Percentiles rank a stretch among this genome's conserved stretches.
Conservation (phyloP, 1,140 invertebrate genomes). For the Cataglyphis hispanica region DNA sequence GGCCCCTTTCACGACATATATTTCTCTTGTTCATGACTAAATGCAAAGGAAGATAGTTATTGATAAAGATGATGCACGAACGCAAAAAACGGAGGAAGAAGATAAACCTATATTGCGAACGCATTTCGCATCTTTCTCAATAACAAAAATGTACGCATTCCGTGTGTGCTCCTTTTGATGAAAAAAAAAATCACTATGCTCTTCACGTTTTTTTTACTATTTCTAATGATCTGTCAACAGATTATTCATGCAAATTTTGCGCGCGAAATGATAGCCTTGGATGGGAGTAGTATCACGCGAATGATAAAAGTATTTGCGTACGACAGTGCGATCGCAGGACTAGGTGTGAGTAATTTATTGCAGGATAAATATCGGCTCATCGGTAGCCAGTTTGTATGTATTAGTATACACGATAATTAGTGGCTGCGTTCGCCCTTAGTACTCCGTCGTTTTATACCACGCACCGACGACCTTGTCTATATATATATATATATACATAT, state of each 20-base stretch:
- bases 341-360: constrained; percentile 41
- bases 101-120: constrained; percentile 27
- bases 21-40: constrained; percentile 28
- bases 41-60: constrained; percentile 63
- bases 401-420: constrained; percentile 66
- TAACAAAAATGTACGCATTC: constrained; percentile 26
- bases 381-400: constrained; percentile 45
- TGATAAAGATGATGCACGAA: constrained; percentile 55
- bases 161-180: not conserved
- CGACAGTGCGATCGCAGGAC: not conserved
- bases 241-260: not conserved
- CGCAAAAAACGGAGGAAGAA: constrained; percentile 40
- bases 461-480: constrained; percentile 7
- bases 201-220: constrained; percentile 16
- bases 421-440: constrained; percentile 46
- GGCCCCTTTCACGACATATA: constrained; percentile 61
- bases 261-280: not conserved
- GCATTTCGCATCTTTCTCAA: constrained; percentile 1
- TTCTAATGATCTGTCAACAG: not conserved
- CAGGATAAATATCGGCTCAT: constrained; percentile 27
- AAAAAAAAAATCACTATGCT: not conserved
- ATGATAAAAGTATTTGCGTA: not conserved
- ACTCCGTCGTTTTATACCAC: constrained; percentile 22
- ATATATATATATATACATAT: too few species aligned
- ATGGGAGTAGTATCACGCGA: not conserved